These are phyloP conservation scores for Zoanthus gigantus DNA, from an alignment of 92 coral and sea anemone genomes.

Conservation along the genomic window DNA sequence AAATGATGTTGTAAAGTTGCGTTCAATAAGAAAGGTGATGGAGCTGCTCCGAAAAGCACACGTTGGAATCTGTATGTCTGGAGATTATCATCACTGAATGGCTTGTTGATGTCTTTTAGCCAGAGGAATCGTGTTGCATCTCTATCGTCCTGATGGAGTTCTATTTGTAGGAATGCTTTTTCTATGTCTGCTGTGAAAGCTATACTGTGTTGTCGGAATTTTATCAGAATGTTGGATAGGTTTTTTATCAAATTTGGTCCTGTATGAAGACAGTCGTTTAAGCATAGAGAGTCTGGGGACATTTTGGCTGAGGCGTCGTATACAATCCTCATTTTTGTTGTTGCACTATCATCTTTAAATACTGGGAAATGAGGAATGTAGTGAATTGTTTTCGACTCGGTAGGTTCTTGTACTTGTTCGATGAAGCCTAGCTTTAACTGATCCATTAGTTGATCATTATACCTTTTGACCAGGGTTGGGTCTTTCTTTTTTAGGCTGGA, in stretches of 20 bases:
- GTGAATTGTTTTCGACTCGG: conserved; percentile 49
- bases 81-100: conserved; percentile 51
- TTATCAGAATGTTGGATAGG: not conserved
- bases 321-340: no score
- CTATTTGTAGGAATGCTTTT: no score
- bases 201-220: conserved; percentile 44
- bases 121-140: no score
- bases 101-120: conserved; percentile 59
- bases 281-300: no score
- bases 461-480: conserved; percentile 48
- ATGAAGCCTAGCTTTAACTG: conserved; percentile 63
- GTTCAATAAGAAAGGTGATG: no score
- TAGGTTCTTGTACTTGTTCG: conserved; percentile 61
- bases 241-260: not conserved
- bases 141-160: no score
- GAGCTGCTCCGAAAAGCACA: no score
- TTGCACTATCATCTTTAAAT: conserved; percentile 56
- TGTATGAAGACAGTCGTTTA: no score
- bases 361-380: conserved; percentile 18
- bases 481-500: not conserved
- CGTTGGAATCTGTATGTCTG: no score
- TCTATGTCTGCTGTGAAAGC: no score
- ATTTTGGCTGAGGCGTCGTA: conserved; percentile 21
- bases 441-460: conserved; percentile 53
- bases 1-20: no score